Evolutionary conservation across 2,888 invertebrate species (phyloP), one percentile per base, ranked within the genome.

Genomic region (Drosophila multiciliata): DNA sequence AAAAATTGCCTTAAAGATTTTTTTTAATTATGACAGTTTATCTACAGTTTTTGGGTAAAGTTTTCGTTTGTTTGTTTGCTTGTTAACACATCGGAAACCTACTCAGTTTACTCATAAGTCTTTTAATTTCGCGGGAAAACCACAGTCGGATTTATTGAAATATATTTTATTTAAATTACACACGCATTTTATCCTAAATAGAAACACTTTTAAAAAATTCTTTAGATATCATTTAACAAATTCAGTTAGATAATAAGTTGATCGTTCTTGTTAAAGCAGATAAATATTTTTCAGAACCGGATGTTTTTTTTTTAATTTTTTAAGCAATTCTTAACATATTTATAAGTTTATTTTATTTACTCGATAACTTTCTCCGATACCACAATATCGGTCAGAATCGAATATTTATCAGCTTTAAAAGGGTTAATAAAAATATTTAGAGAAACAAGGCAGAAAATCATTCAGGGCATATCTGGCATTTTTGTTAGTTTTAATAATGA

Each of bases 11-110:
- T 48, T 0, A 45, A 54, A 55, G 12, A 64, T 62, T 42, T 61
- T 42, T 32, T 63, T 78, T 36, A 38, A 23, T 53, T 72, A 57
- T 53, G 48, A 33, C 40, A 63, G 7, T 45, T 50, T 54, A 65
- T 50, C 49, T 40, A 35, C 11, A 5, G 11, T 11, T 26, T 26
- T 29, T 32, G 11, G 63, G 12, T 40, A 73, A 78, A 73, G 66
- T 57, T 60, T 54, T 23, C 32, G 32, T 20, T 5, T 29, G 5
- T 55, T 5, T 53, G 15, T 36, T 9, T 32, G 12, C 1, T 7
- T 36, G 23, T 54, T 54, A 54, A 26, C 23, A 7, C 3, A 1
- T 45, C 6, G 23, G 3, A 45, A 23, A 23, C 15, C 45, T 45
- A 23, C 11, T 35, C 6, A 3, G 4, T 58, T 66, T 36, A 1